A percentile compares a stretch with the other conserved stretches of the same genome.
Conservation (phyloP, 1,140 invertebrate species). For the Ooceraea biroi region DNA sequence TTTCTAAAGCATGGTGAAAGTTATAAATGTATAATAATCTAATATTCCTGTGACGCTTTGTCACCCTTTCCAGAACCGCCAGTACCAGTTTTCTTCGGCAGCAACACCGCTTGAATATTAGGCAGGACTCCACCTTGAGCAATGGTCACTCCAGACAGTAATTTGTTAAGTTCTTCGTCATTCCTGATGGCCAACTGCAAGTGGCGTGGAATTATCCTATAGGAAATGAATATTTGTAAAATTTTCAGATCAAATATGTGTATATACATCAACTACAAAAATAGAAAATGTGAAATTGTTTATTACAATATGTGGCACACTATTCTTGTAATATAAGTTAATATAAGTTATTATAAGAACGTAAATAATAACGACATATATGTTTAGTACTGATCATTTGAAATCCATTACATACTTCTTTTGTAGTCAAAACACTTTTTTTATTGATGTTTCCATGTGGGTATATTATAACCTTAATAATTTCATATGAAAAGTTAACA, state of each 20-base stretch:
- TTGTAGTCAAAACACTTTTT: neutral
- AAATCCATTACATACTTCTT: neutral
- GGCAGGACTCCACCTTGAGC: conserved; percentile 93
- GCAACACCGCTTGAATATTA: conserved; percentile 90
- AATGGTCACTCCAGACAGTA: conserved; percentile 92
- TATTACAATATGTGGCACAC: neutral
- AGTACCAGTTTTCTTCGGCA: conserved; percentile 90
- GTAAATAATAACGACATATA: too few species aligned
- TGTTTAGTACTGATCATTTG: neutral
- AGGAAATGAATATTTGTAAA: neutral
- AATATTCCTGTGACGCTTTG: conserved; percentile 79
- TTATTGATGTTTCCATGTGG: neutral
- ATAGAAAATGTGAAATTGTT: neutral
- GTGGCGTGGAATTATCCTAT: conserved; percentile 91
- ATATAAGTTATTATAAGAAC: neutral
- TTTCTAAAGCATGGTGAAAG: conserved; percentile 67
- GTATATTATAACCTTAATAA: neutral
- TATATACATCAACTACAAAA: neutral
- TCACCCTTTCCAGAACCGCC: conserved; percentile 76
- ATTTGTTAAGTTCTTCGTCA: conserved; percentile 93
- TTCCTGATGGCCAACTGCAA: conserved; percentile 92
- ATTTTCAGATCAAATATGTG: neutral
- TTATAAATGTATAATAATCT: conserved; percentile 71
- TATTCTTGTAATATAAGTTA: neutral
- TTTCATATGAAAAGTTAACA: neutral